Percentiles rank a stretch among this genome's conserved stretches.
Evolutionary conservation across 2,888 invertebrate species (phyloP).

Genomic region (Dascillus cervinus): DNA sequence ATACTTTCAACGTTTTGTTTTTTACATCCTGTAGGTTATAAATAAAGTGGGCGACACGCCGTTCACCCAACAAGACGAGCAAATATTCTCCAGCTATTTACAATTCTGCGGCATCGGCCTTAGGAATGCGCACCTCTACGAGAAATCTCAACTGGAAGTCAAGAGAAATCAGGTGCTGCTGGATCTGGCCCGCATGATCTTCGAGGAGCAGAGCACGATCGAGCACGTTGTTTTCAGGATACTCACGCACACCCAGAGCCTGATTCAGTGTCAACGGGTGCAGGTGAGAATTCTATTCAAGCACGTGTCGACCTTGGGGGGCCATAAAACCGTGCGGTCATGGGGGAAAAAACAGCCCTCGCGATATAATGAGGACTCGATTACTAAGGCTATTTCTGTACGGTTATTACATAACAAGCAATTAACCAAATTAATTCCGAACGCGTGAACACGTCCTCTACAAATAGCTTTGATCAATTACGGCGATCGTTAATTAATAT

Average conservation of each 20-base stretch:
- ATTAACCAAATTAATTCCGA: slow-evolving; percentile 9
- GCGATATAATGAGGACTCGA: too few species aligned
- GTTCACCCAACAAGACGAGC: slow-evolving; percentile 80
- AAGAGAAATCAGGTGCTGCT: slow-evolving; percentile 91
- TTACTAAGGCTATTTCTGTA: too few species aligned
- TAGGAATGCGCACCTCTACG: slow-evolving; percentile 92
- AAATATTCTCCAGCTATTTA: slow-evolving; percentile 85
- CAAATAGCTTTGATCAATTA: slow-evolving; percentile 10
- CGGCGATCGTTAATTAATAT: slow-evolving; percentile 11
- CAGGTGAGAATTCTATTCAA: slow-evolving; percentile 54
- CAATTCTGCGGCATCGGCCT: slow-evolving; percentile 96
- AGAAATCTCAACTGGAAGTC: slow-evolving; percentile 90
- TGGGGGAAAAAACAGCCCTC: too few species aligned
- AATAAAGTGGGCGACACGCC: slow-evolving; percentile 81
- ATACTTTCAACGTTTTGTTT: too few species aligned
- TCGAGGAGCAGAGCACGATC: slow-evolving; percentile 93
- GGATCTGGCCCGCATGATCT: slow-evolving; percentile 92
- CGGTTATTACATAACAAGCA: too few species aligned
- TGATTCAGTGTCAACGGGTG: slow-evolving; percentile 90
- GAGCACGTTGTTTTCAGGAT: slow-evolving; percentile 92
- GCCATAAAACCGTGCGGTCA: too few species aligned
- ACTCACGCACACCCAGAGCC: slow-evolving; percentile 86
- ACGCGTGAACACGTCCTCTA: slow-evolving; percentile 5
- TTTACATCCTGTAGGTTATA: slow-evolving; percentile 70
- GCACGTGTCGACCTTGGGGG: too few species aligned